Evolutionary conservation across 2,888 invertebrate genomes (phyloP).

Genomic region (Aromia moschata): DNA sequence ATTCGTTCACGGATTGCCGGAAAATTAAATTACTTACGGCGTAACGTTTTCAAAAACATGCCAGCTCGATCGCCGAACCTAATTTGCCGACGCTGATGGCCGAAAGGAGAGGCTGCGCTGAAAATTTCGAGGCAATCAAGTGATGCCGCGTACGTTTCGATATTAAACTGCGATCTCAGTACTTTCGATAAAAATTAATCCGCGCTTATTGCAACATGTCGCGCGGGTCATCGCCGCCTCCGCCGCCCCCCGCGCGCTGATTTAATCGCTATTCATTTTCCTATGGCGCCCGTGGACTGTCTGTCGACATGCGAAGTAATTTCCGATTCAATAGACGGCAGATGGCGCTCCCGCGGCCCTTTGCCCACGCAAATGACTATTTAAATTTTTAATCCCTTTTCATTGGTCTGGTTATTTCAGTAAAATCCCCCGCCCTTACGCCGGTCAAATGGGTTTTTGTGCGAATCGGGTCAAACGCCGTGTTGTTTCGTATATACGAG

Average conservation of each 20-base stretch:
- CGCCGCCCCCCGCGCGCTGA: no score
- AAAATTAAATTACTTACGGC: no score
- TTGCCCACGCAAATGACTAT: conserved; percentile 44
- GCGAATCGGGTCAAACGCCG: conserved; percentile 18
- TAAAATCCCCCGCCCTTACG: conserved; percentile 12
- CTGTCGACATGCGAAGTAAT: conserved; percentile 43
- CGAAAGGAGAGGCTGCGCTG: no score
- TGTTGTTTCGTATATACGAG: no score
- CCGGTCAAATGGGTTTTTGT: conserved; percentile 20
- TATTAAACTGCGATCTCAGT: neutral
- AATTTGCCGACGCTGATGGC: no score
- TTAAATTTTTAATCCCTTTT: conserved; percentile 46
- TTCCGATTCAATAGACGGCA: conserved; percentile 46
- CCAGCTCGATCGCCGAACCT: no score
- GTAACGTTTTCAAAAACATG: no score
- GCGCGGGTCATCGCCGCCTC: conserved; percentile 31
- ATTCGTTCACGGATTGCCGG: no score
- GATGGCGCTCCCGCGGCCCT: conserved; percentile 38
- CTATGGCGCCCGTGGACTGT: conserved; percentile 33
- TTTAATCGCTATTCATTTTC: conserved; percentile 48
- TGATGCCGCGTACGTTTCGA: neutral
- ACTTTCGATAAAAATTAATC: conserved; percentile 25
- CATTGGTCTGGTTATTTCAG: conserved; percentile 37
- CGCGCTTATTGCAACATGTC: conserved; percentile 37
- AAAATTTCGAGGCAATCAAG: conserved; percentile 4